Base-by-base conservation (phyloP, 2,888 invertebrate genomes). In the Cryptops parisi region DNA sequence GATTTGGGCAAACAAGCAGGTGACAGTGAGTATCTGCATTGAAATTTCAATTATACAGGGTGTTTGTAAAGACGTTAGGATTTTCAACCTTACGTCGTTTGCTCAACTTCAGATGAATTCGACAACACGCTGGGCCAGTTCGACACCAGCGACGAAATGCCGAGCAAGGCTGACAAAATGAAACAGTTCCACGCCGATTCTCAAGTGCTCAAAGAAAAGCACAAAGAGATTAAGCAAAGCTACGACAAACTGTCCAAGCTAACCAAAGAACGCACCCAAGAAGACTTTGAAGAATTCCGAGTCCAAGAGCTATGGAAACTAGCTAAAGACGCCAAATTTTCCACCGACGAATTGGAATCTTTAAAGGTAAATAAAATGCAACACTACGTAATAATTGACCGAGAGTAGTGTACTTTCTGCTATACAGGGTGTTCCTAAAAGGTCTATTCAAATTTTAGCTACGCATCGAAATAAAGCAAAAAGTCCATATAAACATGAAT, bases 261-360 rank as follows among this genome's bases (percentile, higher is more conserved):
- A 55, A 77, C 87, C 21, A 78, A 83, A 1, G 78, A 78, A 68
- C 88, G 82, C 63, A 84, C 86, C 0, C 84, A 82, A 63, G 80
- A 79, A 65, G 89, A 89, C 64, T 94, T 94, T 66, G 77, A 86
- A 43, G 93, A 94, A 64, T 86, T 88, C 0, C 85, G 88, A 71
- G 91, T 93, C 1, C 84, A 87, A 67, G 83, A 82, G 0, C 70
- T 94, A 26, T 94, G 93, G 93, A 79, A 78, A 60, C 72, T 85
- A 54, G 93, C 91, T 2, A 67, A 81, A 19, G 76, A 81, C 51
- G 79, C 81, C 12, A 83, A 88, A 67, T 93, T 94, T 68, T 78
- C 81, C 22, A 74, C 78, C 0, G 80, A 82, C 55, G 91, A 93
- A 69, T 72, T 93, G 12, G 79, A 80, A 54, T 89, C 89, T 0